Percentiles rank a stretch among this genome's conserved stretches.
These are phyloP conservation scores for Conger conger DNA, from an alignment of 2,113 vertebrate species.

Conservation along the genomic window DNA sequence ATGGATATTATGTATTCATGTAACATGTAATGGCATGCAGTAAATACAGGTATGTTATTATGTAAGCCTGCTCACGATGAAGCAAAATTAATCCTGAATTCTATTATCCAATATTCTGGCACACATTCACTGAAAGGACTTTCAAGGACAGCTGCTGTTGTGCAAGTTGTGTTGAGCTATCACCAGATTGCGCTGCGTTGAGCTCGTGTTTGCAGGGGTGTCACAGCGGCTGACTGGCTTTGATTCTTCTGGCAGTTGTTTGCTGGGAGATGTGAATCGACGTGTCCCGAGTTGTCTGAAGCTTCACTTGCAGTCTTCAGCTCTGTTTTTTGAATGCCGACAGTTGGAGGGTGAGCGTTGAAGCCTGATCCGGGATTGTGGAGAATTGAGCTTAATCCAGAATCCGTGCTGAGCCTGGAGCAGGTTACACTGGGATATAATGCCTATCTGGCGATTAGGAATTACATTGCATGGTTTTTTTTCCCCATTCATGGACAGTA, in stretches of 20 bases:
- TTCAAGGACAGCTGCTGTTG: background rate
- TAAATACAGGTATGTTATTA: too few relatives aligned
- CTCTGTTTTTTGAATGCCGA: background rate
- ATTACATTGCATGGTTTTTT: background rate
- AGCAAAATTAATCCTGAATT: background rate
- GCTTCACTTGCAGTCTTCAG: background rate
- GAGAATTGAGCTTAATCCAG: background rate
- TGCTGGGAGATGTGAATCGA: background rate
- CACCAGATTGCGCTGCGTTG: background rate
- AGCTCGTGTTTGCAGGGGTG: background rate
- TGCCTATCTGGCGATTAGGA: background rate
- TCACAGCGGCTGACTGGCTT: background rate
- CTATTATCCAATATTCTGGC: background rate
- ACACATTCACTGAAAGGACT: background rate
- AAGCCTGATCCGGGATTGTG: background rate
- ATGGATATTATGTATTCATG: background rate
- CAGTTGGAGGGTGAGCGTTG: background rate
- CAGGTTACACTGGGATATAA: background rate
- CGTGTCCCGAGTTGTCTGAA: background rate
- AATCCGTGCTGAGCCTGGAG: background rate
- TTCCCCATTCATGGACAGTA: background rate
- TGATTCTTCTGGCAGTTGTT: background rate
- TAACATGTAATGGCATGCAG: background rate
- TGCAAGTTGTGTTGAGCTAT: background rate
- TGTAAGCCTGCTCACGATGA: too few relatives aligned